These are phyloP conservation scores for Spilarctia lutea DNA, from an alignment of 2,888 invertebrate species.

Conservation along the genomic window DNA sequence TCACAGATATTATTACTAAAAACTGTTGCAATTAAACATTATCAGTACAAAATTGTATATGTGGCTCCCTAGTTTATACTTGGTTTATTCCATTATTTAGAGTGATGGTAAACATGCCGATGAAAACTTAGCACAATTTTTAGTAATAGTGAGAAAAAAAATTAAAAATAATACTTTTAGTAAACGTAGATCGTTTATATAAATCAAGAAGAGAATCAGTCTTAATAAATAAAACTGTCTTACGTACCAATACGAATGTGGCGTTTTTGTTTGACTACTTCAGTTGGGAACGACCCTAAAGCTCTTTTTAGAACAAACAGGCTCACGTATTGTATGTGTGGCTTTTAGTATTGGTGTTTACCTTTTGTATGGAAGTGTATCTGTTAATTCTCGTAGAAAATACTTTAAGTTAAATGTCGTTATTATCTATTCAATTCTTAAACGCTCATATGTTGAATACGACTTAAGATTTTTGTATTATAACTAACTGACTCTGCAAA, in stretches of 20 bases:
- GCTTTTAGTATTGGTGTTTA: neutral
- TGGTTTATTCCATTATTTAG: too few relatives aligned
- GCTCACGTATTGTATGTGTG: neutral
- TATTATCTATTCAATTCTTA: neutral
- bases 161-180: neutral
- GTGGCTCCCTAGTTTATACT: neutral
- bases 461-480: too few relatives aligned
- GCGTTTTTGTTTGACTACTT: neutral
- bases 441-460: too few relatives aligned
- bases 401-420: neutral
- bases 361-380: neutral
- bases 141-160: neutral
- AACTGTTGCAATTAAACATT: neutral
- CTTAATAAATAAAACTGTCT: constrained; percentile 11
- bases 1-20: neutral
- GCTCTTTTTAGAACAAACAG: neutral
- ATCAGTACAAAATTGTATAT: neutral
- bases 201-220: constrained; percentile 27
- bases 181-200: neutral
- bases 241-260: neutral
- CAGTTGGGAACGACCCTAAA: neutral
- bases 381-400: neutral
- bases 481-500: too few relatives aligned
- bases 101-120: too few relatives aligned
- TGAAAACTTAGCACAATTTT: too few relatives aligned